Conservation (phyloP, 2,797 vertebrate species). For the Coreius guichenoti region DNA sequence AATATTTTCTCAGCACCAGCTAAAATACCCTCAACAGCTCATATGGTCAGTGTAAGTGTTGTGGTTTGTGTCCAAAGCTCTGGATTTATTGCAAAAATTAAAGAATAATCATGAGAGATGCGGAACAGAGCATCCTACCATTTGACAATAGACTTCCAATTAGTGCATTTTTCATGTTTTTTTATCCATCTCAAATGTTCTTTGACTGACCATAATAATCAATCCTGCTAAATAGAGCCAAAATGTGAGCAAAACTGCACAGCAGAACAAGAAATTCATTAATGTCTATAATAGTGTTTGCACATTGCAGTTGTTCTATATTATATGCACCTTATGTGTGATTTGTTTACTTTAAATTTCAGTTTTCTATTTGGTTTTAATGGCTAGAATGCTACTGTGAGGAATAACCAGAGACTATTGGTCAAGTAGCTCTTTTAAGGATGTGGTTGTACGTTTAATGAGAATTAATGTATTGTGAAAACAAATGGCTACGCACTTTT, state of each 20-base stretch:
- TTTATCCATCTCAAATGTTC: background rate
- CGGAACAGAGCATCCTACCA: background rate
- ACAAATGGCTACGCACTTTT: background rate
- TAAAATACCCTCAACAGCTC: background rate
- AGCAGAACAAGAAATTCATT: background rate
- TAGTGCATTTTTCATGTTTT: background rate
- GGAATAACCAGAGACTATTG: background rate
- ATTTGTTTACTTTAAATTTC: background rate
- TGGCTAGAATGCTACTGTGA: background rate
- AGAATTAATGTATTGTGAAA: slow-evolving; percentile 1
- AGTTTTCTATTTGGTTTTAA: background rate
- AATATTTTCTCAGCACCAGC: background rate
- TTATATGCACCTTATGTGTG: background rate
- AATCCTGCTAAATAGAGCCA: background rate
- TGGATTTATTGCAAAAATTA: background rate
- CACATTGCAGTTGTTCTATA: background rate
- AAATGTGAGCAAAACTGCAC: background rate
- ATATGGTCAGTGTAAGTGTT: background rate
- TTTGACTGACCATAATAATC: background rate
- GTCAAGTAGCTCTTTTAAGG: background rate
- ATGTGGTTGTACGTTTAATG: background rate
- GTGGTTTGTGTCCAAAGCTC: background rate
- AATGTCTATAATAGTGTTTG: background rate
- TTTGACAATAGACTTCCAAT: background rate
- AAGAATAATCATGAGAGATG: background rate